Evolutionary conservation across 2,113 vertebrate genomes (phyloP).

Genomic region (Zosterops borbonicus): DNA sequence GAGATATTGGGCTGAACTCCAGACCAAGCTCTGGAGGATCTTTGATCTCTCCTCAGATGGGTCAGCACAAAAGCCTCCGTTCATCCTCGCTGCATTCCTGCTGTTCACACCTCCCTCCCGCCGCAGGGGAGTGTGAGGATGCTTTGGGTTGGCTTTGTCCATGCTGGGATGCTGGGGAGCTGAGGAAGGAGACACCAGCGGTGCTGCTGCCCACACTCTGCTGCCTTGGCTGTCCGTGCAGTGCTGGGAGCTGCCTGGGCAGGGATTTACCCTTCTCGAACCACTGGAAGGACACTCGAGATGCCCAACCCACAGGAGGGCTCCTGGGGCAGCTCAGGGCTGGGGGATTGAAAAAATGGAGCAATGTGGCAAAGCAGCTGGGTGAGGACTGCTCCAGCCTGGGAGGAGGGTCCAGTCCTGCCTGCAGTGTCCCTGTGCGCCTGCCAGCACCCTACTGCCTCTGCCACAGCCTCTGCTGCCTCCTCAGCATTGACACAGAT

Average conservation of each 20-base stretch:
- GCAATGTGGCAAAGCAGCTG: accelerated
- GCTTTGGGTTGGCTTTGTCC: background rate
- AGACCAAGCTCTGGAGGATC: background rate
- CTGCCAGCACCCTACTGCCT: background rate
- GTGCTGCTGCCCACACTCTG: accelerated
- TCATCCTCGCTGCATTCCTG: background rate
- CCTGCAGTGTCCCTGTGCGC: background rate
- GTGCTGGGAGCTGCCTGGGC: background rate
- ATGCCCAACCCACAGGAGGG: background rate
- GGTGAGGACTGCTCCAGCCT: accelerated
- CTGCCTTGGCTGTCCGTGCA: accelerated
- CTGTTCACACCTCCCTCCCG: accelerated
- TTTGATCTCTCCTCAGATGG: background rate
- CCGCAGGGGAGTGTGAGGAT: background rate
- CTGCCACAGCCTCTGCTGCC: background rate
- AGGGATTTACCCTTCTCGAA: background rate
- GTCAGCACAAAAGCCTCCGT: background rate
- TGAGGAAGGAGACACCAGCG: accelerated
- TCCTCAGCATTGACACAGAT: background rate
- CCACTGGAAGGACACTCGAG: accelerated
- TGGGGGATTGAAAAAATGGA: background rate
- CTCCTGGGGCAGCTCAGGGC: background rate
- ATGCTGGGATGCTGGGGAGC: background rate
- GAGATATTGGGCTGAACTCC: background rate
- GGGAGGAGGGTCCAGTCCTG: background rate